Percentiles rank a stretch among this genome's conserved stretches.
phyloP scores from a whole-genome alignment of 2,113 vertebrate genomes.

The Macquaria ambigua region DNA sequence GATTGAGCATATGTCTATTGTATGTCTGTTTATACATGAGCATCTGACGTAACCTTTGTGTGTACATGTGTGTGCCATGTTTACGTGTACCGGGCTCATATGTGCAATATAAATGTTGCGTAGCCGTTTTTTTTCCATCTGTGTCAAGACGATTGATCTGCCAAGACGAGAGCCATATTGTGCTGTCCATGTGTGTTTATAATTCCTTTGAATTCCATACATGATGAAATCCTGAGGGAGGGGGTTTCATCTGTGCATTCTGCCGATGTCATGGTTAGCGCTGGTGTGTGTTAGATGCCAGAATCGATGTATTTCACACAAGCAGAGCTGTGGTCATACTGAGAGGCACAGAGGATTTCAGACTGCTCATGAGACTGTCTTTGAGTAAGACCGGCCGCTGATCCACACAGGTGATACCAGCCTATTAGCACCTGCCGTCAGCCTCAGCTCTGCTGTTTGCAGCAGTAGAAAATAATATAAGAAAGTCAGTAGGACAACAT shows the following conservation, averaged over 20 bases:
- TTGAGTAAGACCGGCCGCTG: conserved; percentile 58
- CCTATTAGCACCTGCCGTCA: conserved; percentile 63
- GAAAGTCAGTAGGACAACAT: conserved; percentile 37
- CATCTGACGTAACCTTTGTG: background rate
- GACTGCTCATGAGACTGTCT: conserved; percentile 58
- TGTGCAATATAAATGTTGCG: background rate
- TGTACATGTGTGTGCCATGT: background rate
- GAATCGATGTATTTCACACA: conserved; percentile 58
- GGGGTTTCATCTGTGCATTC: conserved; percentile 19
- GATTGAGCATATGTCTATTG: background rate
- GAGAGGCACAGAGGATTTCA: conserved; percentile 58
- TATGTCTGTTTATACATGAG: background rate
- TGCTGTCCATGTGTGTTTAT: conserved; percentile 11
- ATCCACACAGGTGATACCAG: conserved; percentile 46
- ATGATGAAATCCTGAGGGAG: conserved; percentile 16
- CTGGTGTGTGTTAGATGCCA: conserved; percentile 35
- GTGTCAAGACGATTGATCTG: conserved; percentile 27
- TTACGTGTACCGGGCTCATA: background rate
- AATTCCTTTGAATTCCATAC: conserved; percentile 35
- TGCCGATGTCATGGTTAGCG: conserved; percentile 37
- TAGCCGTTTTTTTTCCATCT: conserved; percentile 1
- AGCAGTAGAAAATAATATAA: conserved; percentile 15
- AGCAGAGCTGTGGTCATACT: conserved; percentile 44
- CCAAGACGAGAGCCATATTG: background rate
- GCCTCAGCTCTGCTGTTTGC: conserved; percentile 29